Evolutionary conservation across 2,888 invertebrate genomes (phyloP).

Genomic region (Ditylenchus weischeri): DNA sequence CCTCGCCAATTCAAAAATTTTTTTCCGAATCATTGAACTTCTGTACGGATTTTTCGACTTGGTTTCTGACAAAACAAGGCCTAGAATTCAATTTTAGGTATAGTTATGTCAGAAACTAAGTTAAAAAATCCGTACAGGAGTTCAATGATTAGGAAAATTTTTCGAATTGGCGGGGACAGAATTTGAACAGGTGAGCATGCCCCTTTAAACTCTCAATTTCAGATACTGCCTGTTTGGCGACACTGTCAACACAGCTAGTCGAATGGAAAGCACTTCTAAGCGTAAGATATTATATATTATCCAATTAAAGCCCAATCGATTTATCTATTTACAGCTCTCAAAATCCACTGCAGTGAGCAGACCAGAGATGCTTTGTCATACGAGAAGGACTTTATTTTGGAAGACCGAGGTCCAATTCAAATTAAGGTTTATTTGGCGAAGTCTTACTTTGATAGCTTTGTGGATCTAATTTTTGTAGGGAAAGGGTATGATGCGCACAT

Average conservation of each 20-base stretch:
- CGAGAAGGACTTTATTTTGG: slow-evolving; percentile 47
- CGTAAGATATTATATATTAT: neutral
- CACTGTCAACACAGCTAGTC: slow-evolving; percentile 61
- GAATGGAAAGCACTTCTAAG: slow-evolving; percentile 74
- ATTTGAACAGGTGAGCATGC: too few species aligned
- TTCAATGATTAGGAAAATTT: too few species aligned
- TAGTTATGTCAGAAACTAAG: too few species aligned
- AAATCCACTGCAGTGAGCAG: slow-evolving; percentile 54
- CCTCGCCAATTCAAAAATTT: too few species aligned
- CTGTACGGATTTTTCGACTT: too few species aligned
- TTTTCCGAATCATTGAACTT: too few species aligned
- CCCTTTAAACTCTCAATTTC: too few species aligned
- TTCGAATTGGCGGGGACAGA: too few species aligned
- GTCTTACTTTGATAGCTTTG: too few species aligned
- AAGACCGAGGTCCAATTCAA: slow-evolving; percentile 50
- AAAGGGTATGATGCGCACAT: slow-evolving; percentile 58
- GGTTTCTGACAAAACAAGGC: too few species aligned
- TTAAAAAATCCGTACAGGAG: too few species aligned
- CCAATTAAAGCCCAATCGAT: neutral
- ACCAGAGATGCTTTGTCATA: slow-evolving; percentile 41
- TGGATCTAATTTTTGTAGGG: slow-evolving; percentile 37
- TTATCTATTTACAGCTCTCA: slow-evolving; percentile 40
- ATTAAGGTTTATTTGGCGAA: slow-evolving; percentile 38
- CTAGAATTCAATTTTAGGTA: too few species aligned
- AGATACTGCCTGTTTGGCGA: slow-evolving; percentile 60